These are phyloP conservation scores for Thumatha senex DNA, from an alignment of 2,888 invertebrate species.

Conservation along the genomic window DNA sequence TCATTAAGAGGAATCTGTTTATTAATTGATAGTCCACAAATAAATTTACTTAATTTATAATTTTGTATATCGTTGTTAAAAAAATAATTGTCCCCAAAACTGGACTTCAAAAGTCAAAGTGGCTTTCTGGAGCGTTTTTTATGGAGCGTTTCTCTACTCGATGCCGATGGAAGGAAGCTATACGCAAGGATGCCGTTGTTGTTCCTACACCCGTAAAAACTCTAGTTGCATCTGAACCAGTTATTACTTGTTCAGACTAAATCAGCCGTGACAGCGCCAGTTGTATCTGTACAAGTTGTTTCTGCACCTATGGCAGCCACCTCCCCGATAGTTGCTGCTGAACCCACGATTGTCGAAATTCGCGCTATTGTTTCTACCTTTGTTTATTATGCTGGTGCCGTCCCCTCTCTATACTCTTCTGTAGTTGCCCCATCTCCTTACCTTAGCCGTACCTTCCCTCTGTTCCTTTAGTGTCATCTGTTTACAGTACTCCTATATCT, in stretches of 20 bases:
- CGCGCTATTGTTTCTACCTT: background rate
- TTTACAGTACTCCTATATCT: background rate
- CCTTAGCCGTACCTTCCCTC: too few species aligned
- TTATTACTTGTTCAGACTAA: background rate
- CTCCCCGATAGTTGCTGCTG: background rate
- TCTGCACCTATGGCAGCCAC: background rate
- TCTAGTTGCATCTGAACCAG: background rate
- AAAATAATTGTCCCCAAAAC: too few species aligned
- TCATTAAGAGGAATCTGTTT: too few species aligned
- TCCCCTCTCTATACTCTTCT: conserved; percentile 33
- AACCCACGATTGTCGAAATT: background rate
- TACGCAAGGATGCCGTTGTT: background rate
- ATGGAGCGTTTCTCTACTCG: too few species aligned
- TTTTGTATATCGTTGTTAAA: too few species aligned
- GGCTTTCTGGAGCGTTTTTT: too few species aligned
- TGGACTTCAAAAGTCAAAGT: too few species aligned
- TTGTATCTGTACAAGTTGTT: background rate
- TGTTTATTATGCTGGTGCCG: conserved; percentile 6
- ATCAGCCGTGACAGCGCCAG: background rate
- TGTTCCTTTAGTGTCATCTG: background rate
- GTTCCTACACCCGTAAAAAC: background rate
- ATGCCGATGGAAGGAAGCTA: too few species aligned
- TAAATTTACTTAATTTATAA: too few species aligned
- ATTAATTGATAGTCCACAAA: too few species aligned
- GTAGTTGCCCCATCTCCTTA: conserved; percentile 25